Evolutionary conservation across 2,113 vertebrate genomes (phyloP), one percentile per base, ranked within the genome.

Genomic region (Nycticebus coucang): DNA sequence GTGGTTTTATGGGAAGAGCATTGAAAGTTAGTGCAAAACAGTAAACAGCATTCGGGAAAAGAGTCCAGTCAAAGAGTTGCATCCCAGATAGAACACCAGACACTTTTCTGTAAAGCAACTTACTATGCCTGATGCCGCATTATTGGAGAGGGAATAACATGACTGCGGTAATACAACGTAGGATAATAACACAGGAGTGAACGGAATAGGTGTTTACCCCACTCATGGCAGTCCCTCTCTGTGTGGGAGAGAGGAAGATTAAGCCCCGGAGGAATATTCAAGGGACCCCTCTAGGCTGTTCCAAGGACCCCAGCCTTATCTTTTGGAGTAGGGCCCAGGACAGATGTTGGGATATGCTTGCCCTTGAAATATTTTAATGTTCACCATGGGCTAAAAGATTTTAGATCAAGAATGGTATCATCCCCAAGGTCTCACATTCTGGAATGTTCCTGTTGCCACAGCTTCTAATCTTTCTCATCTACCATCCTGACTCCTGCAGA

Each of bases 311-410:
- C n/a, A 9, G 57, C 21, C 8, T 26, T n/a, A 59, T 22, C 24
- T 18, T 85, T 35, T 12, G 17, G 53, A 69, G 21, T 4, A 18
- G 3, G 22, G 5, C 6, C n/a, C 57, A 89, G 30, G 22, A 62
- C 28, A 45, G 26, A 5, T 1, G 22, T 22, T 17, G 10, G 72
- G 2, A 0, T 14, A 6, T 41, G 15, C 1, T 59, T 37, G 19
- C 14, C n/a, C 72, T 85, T 60, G 21, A 28, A 71, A 21, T n/a
- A 2, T 80, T 89, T 69, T 17, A 14, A 64, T 30, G 24, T 10
- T 80, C 22, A 30, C 33, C 2, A 4, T 3, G 55, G 33, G 3
- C 60, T 72, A 55, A 60, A 28, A n/a, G 37, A 10, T 66, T 79
- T 75, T 35, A 9, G 60, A 87, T 14, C 5, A 33, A 64, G 80